Conservation (phyloP, 2,888 invertebrate genomes). For the Pheosia gnoma region DNA sequence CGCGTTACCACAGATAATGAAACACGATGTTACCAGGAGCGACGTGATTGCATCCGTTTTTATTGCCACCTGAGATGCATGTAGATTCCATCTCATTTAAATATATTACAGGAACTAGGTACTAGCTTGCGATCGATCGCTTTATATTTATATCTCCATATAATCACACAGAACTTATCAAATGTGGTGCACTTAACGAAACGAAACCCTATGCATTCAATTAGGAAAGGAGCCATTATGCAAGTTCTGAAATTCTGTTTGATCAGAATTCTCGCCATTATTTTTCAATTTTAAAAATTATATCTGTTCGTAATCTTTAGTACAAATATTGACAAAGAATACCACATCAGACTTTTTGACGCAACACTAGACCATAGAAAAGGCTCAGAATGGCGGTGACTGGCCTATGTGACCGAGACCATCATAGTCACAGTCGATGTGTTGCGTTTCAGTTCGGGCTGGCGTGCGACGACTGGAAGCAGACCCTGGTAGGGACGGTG, state of each 20-base stretch:
- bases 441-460: constrained; percentile 60
- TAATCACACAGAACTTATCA: too few relatives aligned
- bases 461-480: constrained; percentile 77
- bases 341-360: too few relatives aligned
- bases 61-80: background rate
- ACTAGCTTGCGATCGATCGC: background rate
- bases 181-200: too few relatives aligned
- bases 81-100: background rate
- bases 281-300: too few relatives aligned
- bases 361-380: too few relatives aligned
- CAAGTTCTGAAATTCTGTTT: too few relatives aligned
- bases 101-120: constrained; percentile 1
- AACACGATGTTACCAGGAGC: background rate
- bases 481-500: constrained; percentile 69
- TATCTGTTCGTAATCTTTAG: too few relatives aligned
- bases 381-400: too few relatives aligned
- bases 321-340: too few relatives aligned
- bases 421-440: background rate
- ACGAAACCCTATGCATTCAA: too few relatives aligned
- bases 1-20: background rate
- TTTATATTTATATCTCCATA: background rate
- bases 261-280: too few relatives aligned
- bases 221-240: too few relatives aligned
- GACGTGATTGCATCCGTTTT: background rate
- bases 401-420: background rate